A percentile compares a stretch with the other conserved stretches of the same genome.
Conservation (phyloP, 2,888 invertebrate species). For the Heliconius ismenius region DNA sequence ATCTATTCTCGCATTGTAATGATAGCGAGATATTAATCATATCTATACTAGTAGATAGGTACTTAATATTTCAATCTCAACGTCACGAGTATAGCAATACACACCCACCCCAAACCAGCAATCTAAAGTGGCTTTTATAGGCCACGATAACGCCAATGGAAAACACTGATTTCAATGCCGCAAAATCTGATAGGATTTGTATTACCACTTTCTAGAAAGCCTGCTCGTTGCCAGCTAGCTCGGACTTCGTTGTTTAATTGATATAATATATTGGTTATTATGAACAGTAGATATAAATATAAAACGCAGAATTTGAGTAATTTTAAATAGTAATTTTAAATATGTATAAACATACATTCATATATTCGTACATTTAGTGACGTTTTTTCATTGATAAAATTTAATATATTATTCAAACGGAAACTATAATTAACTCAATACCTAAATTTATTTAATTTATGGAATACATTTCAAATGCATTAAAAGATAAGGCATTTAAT, state of each 20-base stretch:
- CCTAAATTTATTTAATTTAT: neutral
- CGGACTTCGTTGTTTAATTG: slow-evolving; percentile 31
- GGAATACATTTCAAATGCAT: neutral
- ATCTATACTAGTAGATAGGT: neutral
- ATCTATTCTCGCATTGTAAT: neutral
- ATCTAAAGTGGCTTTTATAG: slow-evolving; percentile 71
- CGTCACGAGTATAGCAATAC: slow-evolving; percentile 6
- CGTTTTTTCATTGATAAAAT: neutral
- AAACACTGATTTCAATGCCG: slow-evolving; percentile 57
- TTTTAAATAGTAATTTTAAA: neutral
- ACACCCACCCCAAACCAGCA: slow-evolving; percentile 49
- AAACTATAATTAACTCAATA: neutral
- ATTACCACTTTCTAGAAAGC: slow-evolving; percentile 45
- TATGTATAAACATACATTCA: too few species aligned
- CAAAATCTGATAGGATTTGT: slow-evolving; percentile 53
- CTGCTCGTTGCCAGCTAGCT: slow-evolving; percentile 38
- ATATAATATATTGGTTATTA: slow-evolving; percentile 21
- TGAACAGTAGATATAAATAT: too few species aligned
- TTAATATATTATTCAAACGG: neutral
- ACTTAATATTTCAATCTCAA: slow-evolving; percentile 6
- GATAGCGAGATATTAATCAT: neutral
- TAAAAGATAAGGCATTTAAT: too few species aligned
- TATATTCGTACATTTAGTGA: neutral
- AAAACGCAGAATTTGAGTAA: neutral
- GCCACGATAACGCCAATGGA: slow-evolving; percentile 57